Base-by-base conservation (phyloP, 2,888 invertebrate species). In the Melipona bicolor region DNA sequence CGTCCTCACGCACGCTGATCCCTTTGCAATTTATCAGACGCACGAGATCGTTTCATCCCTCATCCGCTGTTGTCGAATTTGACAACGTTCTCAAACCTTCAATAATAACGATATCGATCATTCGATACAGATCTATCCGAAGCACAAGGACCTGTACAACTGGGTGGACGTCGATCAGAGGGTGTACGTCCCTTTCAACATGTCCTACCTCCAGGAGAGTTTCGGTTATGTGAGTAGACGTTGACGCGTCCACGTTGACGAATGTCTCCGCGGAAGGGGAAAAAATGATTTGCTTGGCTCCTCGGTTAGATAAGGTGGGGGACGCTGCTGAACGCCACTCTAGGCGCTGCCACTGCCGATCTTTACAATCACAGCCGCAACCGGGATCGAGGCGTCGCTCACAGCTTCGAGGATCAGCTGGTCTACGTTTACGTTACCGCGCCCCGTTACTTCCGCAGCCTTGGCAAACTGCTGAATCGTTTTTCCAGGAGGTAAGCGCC, bases 211-310 rank as follows among this genome's bases (percentile, higher is more conserved):
- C 50, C 95, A 95, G 89, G 93, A 94, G 73, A 93, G 92, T 81
- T 95, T 95, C 89, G 94, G 93, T 91, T 95, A 95, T 93, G 95
- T 95, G 93, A 94, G 95, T 94, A 87, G 74, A 74, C 62, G 67
- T 78, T 67, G 61, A 76, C 49, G 77, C 49, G 59, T n/a, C 71
- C 56, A 54, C 11, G 21, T 56, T 11, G 11, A 11, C 24, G 21
- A 9, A 36, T 6, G 32, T 19, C 9, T 24, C 24, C n/a, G 27
- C 69, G 36, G 49, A 54, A 43, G 43, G 43, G 43, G 62, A 64
- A 67, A 85, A 79, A 77, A 73, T 83, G 74, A 78, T 83, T 83
- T 79, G 74, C 67, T 82, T 79, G 52, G 80, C 81, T 89, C 84
- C 88, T 89, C 83, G 90, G 91, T 92, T 91, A 94, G 94, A 93